Evolutionary conservation across 2,888 invertebrate genomes (phyloP), one percentile per base, ranked within the genome.

Genomic region (Megamerina dolium): DNA sequence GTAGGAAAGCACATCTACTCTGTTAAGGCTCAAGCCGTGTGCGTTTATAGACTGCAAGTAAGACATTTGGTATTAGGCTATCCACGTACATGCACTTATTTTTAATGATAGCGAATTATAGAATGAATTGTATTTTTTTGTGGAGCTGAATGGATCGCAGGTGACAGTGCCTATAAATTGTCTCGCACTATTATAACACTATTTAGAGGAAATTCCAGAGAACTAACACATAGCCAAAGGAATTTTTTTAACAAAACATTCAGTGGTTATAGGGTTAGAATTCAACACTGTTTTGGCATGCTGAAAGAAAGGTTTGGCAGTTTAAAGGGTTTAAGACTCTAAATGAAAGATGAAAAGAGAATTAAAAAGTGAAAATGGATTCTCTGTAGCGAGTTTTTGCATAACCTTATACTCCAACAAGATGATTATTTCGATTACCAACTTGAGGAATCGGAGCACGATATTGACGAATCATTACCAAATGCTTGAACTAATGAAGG

Each of bases 381-480:
- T 19, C 35, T 36, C 21, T 36, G 35, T 14, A 23, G 21, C 17
- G 21, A 13, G 26, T 20, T 36, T 13, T 36, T 36, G 23, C 23
- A 36, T 16, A 36, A 36, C 10, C 19, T 36, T 36, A 23, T 36
- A 36, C 35, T 36, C 14, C 35, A 36, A 36, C 35, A 21, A 36
- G 14, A 36, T 14, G 35, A 36, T 36, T 12, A 23, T 21, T 36
- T 36, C 23, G 35, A 35, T 35, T 35, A 35, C 20, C 12, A 23
- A 23, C 23, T 19, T n/a, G 35, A 36, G 10, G 35, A 36, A 36
- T 36, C 19, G 35, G 21, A 36, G 35, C 13, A 36, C 14, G 23
- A 36, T 23, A 8, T 36, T 13, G 13, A 21, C 21, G 35, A 36
- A 18, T 19, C 19, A 23, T 36, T 36, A 36, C 9, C n/a, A n/a